Base-by-base conservation (phyloP, 2,797 vertebrate genomes). In the Acanthornis magna region DNA sequence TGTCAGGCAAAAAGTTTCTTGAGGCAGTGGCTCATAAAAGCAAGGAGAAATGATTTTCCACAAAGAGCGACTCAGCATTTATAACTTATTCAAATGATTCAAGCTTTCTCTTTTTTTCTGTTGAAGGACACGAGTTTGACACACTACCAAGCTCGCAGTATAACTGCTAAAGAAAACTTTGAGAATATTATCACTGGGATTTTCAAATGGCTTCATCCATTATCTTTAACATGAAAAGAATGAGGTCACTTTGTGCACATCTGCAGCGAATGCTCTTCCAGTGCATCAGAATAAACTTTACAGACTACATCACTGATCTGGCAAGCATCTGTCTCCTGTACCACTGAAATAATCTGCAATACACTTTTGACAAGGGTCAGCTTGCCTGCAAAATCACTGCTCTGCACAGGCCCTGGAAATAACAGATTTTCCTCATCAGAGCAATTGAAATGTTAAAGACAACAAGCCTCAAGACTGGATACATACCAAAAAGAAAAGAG, bases 231-330 rank as follows among this genome's bases (percentile, higher is more conserved):
- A 61, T 4, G 13, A 93, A 66, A 10, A 89, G 89, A 92, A 77
- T 74, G 48, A 92, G 23, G 42, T 87, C 82, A 89, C 38, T 93
- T 62, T 16, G 11, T 54, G 45, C 45, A 74, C 48, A 81, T 75
- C 61, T 45, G 54, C 65, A 85, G 30, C 36, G 16, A 47, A 58
- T 54, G 21, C 10, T 71, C 54, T 95, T 74, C 22, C 54, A 72
- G 53, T 15, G 25, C 47, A 84, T n/a, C 30, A 85, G 62, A 93
- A 95, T 74, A 88, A 95, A 86, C 66, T 88, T 77, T 27, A 66
- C 20, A 72, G 48, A 48, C 47, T 72, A 32, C 26, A 47, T 54
- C 47, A 83, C 4, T 43, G 38, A 62, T 68, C 14, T 50, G 34
- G 27, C 45, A 63, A 89, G 29, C 60, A 32, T 74, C 66, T 76